phyloP scores from a whole-genome alignment of 2,797 vertebrate genomes.

The Cryptoblepharus egeriae region DNA sequence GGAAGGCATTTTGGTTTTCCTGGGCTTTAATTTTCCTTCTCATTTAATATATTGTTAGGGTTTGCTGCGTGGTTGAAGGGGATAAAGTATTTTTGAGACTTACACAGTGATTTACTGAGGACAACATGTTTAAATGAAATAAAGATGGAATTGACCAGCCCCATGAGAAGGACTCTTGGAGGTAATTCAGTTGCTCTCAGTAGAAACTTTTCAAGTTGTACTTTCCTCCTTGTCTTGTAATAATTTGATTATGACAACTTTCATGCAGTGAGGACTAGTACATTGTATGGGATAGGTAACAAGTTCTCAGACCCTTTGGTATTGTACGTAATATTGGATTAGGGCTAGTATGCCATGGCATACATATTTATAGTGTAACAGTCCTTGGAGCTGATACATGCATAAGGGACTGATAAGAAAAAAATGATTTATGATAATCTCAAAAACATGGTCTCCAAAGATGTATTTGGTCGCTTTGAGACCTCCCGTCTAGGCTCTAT shows the following conservation, averaged over 20 bases:
- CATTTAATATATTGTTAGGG: not conserved
- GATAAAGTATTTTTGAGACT: conserved; percentile 12
- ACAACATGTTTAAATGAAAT: conserved; percentile 47
- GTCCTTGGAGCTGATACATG: conserved; percentile 64
- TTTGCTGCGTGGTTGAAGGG: not conserved
- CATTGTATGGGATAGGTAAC: conserved; percentile 29
- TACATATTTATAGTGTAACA: conserved; percentile 70
- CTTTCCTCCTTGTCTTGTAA: not conserved
- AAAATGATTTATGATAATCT: conserved; percentile 80
- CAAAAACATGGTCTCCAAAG: conserved; percentile 79
- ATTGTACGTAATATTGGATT: conserved; percentile 46
- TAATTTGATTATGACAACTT: conserved; percentile 9
- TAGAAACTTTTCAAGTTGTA: conserved; percentile 41
- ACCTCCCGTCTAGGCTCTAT: conserved; percentile 81
- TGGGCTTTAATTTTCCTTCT: not conserved
- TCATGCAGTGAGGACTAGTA: not conserved
- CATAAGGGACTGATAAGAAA: conserved; percentile 67
- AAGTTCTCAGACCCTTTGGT: conserved; percentile 53
- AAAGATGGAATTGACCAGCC: conserved; percentile 36
- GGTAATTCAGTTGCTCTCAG: conserved; percentile 25
- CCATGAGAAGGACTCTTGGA: not conserved
- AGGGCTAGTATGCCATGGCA: conserved; percentile 44
- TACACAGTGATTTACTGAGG: conserved; percentile 40
- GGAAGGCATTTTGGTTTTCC: too few relatives aligned
- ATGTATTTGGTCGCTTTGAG: conserved; percentile 80